Evolutionary conservation across 64 coral and sea anemone species (phyloP), one percentile per base, ranked within the genome.

Genomic region (Actinia equina): DNA sequence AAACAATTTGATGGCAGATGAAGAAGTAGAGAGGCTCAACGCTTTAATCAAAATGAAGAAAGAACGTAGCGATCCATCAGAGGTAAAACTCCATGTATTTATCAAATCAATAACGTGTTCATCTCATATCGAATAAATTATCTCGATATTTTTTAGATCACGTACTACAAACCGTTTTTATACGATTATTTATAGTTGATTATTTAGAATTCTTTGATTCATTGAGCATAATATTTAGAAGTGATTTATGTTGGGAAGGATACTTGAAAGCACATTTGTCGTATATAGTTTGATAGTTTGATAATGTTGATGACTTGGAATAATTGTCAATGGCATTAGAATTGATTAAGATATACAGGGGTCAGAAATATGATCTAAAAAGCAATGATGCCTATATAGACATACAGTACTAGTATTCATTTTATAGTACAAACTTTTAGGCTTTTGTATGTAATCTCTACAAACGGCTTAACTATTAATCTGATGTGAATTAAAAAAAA

Each of bases 31-130:
- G 17, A 52, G 60, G 53, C 65, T 89, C 1, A 89, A 71, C 18
- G n/a, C 80, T 42, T 89, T 89, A 46, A 74, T 74, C 69, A 83
- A 83, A 52, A 86, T 91, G 51, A 85, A 91, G 71, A 91, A 69
- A 44, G 83, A 91, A 43, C 71, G 20, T 52, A 86, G 63, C 12
- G 74, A 86, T 86, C 11, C 45, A 51, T 14, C 42, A 14, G 83
- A 91, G 89, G 89, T 91, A 91, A 90, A 23, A 18, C 5, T 53
- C 55, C 55, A 12, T 57, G 15, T 12, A 2, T 6, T 49, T 49
- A 4, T 57, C 55, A 57, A 12, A 57, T 74, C 37, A 30, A 74
- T 74, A 71, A 74, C 69, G 11, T 41, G 10, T 74, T 14, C 25
- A 14, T 74, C 20, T 74, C 7, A 5, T 71, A 71, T 63, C 2